Base-by-base conservation (phyloP, 1,140 invertebrate species). In the Sipha flava region DNA sequence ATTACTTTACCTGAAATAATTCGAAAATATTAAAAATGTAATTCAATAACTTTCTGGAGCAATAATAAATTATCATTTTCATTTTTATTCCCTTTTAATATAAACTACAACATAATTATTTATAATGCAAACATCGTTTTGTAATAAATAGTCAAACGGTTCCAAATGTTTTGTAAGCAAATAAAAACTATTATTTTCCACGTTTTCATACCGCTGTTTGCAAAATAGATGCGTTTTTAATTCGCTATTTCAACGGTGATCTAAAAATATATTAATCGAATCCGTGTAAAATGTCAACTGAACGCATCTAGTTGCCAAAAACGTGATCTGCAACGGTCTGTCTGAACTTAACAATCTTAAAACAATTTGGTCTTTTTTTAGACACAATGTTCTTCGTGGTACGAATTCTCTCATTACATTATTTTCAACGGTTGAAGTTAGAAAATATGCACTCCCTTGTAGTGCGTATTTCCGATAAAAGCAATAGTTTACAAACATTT, bases 191-290 rank as follows among this genome's bases (percentile, higher is more conserved):
- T n/a, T n/a, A n/a, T n/a, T n/a, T n/a, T n/a, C n/a, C n/a, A n/a
- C n/a, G n/a, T n/a, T n/a, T n/a, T n/a, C n/a, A n/a, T n/a, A n/a
- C n/a, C n/a, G n/a, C n/a, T n/a, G n/a, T n/a, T n/a, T n/a, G n/a
- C n/a, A n/a, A n/a, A n/a, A n/a, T n/a, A n/a, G n/a, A n/a, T n/a
- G n/a, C n/a, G n/a, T n/a, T 29, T 72, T 72, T 49, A 31, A 47
- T 72, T 21, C 21, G 68, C 68, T 14, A n/a, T 49, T 47, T 31
- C n/a, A 12, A 14, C 12, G 7, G n/a, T 29, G 31, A 21, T 34
- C 72, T 75, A 77, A 77, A 77, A 77, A 77, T 37, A 59, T 40
- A 37, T n/a, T 37, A 52, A 77, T 77, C 34, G 73, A 57, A 57
- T 77, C 31, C 29, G 21, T 18, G 12, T n/a, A n/a, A 59, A 77